Evolutionary conservation across 2,113 vertebrate genomes (phyloP).

Genomic region (Microtus pennsylvanicus): DNA sequence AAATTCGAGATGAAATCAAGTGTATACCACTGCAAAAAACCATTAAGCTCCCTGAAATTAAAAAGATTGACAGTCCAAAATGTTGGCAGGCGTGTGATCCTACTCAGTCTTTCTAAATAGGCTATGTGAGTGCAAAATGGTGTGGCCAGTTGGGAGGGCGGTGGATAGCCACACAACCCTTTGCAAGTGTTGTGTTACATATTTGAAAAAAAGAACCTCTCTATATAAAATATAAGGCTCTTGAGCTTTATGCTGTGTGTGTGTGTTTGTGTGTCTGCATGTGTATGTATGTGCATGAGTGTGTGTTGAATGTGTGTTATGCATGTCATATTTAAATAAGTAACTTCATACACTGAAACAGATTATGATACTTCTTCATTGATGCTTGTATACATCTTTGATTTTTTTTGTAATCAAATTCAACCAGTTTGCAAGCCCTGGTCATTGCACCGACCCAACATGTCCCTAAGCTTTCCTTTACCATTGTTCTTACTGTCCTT

Average conservation of each 20-base stretch:
- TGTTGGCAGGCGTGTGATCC: not conserved
- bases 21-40: not conserved
- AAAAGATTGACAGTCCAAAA: not conserved
- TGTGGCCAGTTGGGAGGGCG: not conserved
- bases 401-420: not conserved
- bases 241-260: not conserved
- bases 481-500: not conserved
- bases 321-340: not conserved
- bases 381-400: not conserved
- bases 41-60: constrained; percentile 7
- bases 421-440: not conserved
- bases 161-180: too few species aligned
- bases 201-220: not conserved
- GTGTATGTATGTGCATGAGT: too few species aligned
- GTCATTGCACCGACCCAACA: not conserved
- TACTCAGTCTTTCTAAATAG: not conserved
- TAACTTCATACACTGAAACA: not conserved
- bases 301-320: not conserved
- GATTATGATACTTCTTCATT: not conserved
- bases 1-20: not conserved
- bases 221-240: not conserved
- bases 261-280: not conserved
- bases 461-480: not conserved
- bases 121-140: not conserved
- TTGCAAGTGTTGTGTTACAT: not conserved